phyloP scores from a whole-genome alignment of 1,140 invertebrate genomes.

The Sinonovacula constricta region DNA sequence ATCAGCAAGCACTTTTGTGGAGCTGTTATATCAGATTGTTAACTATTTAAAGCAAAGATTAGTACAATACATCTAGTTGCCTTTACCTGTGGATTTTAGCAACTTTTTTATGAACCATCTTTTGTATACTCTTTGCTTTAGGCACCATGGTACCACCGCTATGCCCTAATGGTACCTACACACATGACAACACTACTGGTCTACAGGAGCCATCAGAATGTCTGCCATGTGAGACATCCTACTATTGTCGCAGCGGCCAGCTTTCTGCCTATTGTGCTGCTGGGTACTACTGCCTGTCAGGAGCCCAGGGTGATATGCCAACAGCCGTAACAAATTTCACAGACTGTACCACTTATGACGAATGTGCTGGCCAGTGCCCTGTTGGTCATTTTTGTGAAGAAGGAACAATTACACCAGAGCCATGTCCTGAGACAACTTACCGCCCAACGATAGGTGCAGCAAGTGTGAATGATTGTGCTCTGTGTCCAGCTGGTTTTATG shows the following conservation, averaged over 20 bases:
- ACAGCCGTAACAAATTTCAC: slow-evolving; percentile 56
- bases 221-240: slow-evolving; percentile 71
- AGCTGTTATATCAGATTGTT: too few relatives aligned
- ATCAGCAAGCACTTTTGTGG: too few relatives aligned
- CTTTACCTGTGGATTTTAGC: too few relatives aligned
- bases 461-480: slow-evolving; percentile 60
- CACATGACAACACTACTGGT: slow-evolving; percentile 68
- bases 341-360: slow-evolving; percentile 60
- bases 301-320: slow-evolving; percentile 68
- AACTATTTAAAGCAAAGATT: too few relatives aligned
- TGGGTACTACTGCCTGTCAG: slow-evolving; percentile 76
- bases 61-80: too few relatives aligned
- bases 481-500: slow-evolving; percentile 71
- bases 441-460: slow-evolving; percentile 60
- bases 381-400: slow-evolving; percentile 71
- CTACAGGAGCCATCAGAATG: slow-evolving; percentile 66
- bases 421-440: slow-evolving; percentile 72
- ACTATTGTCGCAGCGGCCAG: slow-evolving; percentile 73
- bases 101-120: neutral
- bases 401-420: slow-evolving; percentile 63
- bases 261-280: slow-evolving; percentile 67
- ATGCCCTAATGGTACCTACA: slow-evolving; percentile 74
- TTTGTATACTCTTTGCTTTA: slow-evolving; percentile 36
- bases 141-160: slow-evolving; percentile 64
- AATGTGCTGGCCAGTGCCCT: slow-evolving; percentile 74